Base-by-base conservation (phyloP, 1,140 invertebrate genomes). In the Cotesia chilonis region DNA sequence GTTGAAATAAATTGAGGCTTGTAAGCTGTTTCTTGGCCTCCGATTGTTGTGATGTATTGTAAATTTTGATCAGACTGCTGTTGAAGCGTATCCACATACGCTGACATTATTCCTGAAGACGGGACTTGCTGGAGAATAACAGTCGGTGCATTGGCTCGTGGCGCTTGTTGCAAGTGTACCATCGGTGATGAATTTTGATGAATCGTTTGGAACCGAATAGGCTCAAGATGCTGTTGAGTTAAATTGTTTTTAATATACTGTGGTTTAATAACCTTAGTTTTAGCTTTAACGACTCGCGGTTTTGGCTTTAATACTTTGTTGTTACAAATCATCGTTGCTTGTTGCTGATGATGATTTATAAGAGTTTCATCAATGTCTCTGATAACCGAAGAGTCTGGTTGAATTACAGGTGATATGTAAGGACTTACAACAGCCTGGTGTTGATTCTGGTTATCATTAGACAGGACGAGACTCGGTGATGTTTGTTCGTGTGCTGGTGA, bases 41-140 rank as follows among this genome's bases (percentile, higher is more conserved):
- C 88, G 73, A 92, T 90, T 5, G 91, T 90, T n/a, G 91, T 89
- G 63, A 93, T 90, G 70, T 92, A 93, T 78, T 93, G 92, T 79
- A 92, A 85, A 81, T 90, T 91, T 77, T 92, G 90, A 70, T 89
- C 90, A 35, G 91, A 89, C 70, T 91, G 90, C 69, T 89, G 88
- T 59, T 91, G 91, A 75, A 91, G 84, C 2, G 91, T 88, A 77
- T 92, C 91, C 0, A 93, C 89, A 83, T 92, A 92, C 5, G 88
- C 83, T 2, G 92, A 92, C 84, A 92, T 89, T 72, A 92, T 89
- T 75, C 90, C 91, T 63, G 89, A 88, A 65, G 91, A 89, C 36
- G 90, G 87, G 5, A 92, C 88, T 76, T 91, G 91, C 78, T 92
- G 91, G 1, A 93, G 86, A 70, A 92, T 91, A 9, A 92, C 90